Evolutionary conservation across 2,113 vertebrate genomes (phyloP).

Genomic region (Rhinolophus sinicus): DNA sequence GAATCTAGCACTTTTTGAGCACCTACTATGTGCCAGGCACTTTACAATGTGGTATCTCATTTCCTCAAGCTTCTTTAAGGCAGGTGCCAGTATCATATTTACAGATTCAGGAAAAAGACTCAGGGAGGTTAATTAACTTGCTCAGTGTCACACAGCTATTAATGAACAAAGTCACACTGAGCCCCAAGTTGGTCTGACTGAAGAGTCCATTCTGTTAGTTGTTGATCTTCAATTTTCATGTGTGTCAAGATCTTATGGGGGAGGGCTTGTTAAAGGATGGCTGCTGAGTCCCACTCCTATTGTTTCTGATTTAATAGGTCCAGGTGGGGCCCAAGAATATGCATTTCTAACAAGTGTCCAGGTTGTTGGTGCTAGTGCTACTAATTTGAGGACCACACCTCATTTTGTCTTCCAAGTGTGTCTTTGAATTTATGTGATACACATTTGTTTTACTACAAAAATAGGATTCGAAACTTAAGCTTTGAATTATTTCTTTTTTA

Average conservation of each 20-base stretch:
- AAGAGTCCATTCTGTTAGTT: not conserved
- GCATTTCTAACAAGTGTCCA: not conserved
- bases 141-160: not conserved
- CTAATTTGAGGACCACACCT: not conserved
- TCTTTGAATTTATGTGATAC: not conserved
- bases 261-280: not conserved
- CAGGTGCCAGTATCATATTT: not conserved
- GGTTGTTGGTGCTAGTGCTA: not conserved
- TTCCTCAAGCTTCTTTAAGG: conserved; percentile 22
- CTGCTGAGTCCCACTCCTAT: no score
- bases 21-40: conserved; percentile 46
- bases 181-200: not conserved
- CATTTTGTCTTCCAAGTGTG: not conserved
- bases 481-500: not conserved
- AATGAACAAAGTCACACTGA: not conserved
- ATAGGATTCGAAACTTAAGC: not conserved
- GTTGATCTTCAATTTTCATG: not conserved
- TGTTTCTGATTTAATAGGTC: not conserved
- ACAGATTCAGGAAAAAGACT: not conserved
- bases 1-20: conserved; percentile 23
- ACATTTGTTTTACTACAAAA: conserved; percentile 22
- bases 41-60: conserved; percentile 17
- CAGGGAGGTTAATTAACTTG: not conserved
- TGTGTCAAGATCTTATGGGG: not conserved
- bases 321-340: not conserved